A percentile compares a stretch with the other conserved stretches of the same genome.
These are phyloP conservation scores for Diplosoma virens DNA, from an alignment of 23 tunicate species.

Conservation along the genomic window DNA sequence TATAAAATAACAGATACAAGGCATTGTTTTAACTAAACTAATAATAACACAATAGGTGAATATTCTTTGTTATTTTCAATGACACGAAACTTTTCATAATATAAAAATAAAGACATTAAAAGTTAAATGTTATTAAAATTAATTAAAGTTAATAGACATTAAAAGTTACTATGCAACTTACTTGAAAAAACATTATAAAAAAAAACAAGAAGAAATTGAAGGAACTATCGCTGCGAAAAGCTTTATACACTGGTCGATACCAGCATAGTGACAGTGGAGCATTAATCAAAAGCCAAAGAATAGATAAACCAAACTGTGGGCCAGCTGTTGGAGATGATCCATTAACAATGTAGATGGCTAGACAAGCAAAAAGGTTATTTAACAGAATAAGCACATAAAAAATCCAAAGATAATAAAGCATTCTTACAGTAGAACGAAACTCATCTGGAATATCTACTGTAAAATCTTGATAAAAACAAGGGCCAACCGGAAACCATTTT, in stretches of 20 bases:
- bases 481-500: slow-evolving; percentile 79
- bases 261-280: slow-evolving; percentile 95
- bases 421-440: slow-evolving; percentile 70
- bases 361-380: slow-evolving; percentile 55
- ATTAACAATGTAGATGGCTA: slow-evolving; percentile 43
- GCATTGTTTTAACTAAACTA: too few species aligned
- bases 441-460: slow-evolving; percentile 81
- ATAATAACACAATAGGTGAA: too few species aligned
- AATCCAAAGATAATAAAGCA: slow-evolving; percentile 94
- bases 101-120: too few species aligned
- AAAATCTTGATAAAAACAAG: slow-evolving; percentile 98
- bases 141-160: too few species aligned
- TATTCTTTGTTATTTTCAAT: too few species aligned
- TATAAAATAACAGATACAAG: too few species aligned
- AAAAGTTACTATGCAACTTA: too few species aligned
- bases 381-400: slow-evolving; percentile 55
- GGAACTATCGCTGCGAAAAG: slow-evolving; percentile 93
- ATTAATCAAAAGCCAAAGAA: slow-evolving; percentile 72
- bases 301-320: slow-evolving; percentile 76
- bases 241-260: slow-evolving; percentile 96
- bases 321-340: slow-evolving; percentile 29
- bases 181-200: slow-evolving; percentile 98
- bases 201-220: slow-evolving; percentile 92
- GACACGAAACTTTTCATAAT: too few species aligned
- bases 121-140: too few species aligned